Base-by-base conservation (phyloP, 2,888 invertebrate species). In the Cephus pygmeus region DNA sequence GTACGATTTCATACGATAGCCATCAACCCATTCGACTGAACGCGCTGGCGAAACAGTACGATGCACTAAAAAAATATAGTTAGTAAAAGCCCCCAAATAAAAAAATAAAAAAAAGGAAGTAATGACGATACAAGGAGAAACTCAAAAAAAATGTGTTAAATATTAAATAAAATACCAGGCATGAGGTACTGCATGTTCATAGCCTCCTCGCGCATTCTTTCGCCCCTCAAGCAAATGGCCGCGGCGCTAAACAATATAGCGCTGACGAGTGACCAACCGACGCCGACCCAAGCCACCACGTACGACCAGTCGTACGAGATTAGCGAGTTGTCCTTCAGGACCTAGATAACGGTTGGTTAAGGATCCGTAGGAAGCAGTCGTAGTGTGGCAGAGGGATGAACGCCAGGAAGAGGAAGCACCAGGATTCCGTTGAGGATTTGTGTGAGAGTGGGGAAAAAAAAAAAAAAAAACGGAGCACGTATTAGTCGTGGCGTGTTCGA, bases 131-230 rank as follows among this genome's bases (percentile, higher is more conserved):
- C 87, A 86, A 88, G 89, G 90, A 56, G 56, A 56, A 23, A 56
- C 40, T 23, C 6, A 9, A 56, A 23, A 40, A 23, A 56, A 56
- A 40, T 40, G 84, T 87, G 87, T 84, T 82, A 82, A 79, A 80
- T 79, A 77, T 68, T 81, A 75, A 77, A 75, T 30, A 23, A 35
- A 34, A 76, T 95, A 97, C 97, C 97, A 93, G 98, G 98, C 98
- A 98, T 98, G 93, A 98, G 95, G 93, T 98, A 98, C 94, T 98
- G 98, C 96, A 98, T 97, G 94, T 98, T 98, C 94, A 98, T 95
- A 92, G 97, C 97, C 93, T 98, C 97, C 92, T 98, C 98, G 92
- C 96, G 95, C 93, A 97, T 97, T 91, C 97, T 95, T 93, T 98
- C 98, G 92, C 96, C 97, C 92, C 97, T 95, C 92, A 98, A 95